These are phyloP conservation scores for Taenioides sp. DNA, from an alignment of 2,797 vertebrate species.

Conservation along the genomic window DNA sequence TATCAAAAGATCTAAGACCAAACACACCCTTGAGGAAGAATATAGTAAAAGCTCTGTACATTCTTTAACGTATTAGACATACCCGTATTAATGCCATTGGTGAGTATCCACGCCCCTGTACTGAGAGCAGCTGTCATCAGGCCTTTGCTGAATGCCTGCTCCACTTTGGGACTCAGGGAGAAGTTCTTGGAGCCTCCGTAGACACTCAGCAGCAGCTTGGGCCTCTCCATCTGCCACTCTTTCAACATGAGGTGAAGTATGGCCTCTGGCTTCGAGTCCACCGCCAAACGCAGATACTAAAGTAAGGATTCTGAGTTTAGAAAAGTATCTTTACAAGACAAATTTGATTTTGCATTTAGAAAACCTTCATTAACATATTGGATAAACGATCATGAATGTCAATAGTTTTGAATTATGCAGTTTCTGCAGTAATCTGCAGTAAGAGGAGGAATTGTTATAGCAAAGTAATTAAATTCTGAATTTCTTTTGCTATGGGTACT, in stretches of 20 bases:
- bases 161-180: slow-evolving; percentile 83
- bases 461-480: too few species aligned
- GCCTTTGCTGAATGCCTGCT: slow-evolving; percentile 89
- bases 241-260: slow-evolving; percentile 89
- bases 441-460: too few species aligned
- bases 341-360: neutral
- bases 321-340: neutral
- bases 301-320: slow-evolving; percentile 27
- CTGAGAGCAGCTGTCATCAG: slow-evolving; percentile 90
- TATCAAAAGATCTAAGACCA: neutral
- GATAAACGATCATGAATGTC: neutral
- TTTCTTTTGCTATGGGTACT: too few species aligned
- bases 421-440: too few species aligned
- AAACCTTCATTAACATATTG: neutral
- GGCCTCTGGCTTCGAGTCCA: slow-evolving; percentile 85
- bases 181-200: slow-evolving; percentile 94
- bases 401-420: neutral
- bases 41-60: neutral
- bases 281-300: slow-evolving; percentile 91
- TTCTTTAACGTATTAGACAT: slow-evolving; percentile 4
- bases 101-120: slow-evolving; percentile 94
- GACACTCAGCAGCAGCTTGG: slow-evolving; percentile 91
- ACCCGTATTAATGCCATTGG: slow-evolving; percentile 93
- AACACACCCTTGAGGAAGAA: neutral
- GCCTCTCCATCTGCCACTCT: slow-evolving; percentile 96